These are phyloP conservation scores for Mormyrops attenuatus DNA, from an alignment of 2,797 vertebrate genomes.

Conservation along the genomic window DNA sequence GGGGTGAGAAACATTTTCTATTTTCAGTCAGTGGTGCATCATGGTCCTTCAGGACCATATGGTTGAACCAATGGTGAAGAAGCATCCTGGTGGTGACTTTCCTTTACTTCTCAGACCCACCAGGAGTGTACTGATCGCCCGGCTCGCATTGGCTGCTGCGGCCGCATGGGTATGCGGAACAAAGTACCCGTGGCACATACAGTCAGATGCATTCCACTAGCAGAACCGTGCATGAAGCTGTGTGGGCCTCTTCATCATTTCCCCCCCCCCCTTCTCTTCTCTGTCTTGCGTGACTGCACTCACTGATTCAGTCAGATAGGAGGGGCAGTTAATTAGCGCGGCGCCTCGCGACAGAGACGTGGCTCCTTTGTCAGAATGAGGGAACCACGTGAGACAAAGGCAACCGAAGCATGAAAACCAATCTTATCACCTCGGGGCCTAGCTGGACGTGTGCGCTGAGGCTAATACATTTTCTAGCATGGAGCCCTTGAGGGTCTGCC, in stretches of 20 bases:
- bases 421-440: neutral
- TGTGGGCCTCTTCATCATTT: neutral
- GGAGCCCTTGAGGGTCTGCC: neutral
- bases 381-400: neutral
- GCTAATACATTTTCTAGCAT: neutral
- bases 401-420: neutral
- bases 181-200: neutral
- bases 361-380: neutral
- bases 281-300: neutral
- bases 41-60: neutral
- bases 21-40: neutral
- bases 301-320: neutral
- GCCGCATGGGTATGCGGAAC: neutral
- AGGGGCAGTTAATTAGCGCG: neutral
- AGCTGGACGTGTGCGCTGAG: neutral
- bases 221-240: neutral
- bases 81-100: neutral
- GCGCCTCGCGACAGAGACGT: neutral
- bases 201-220: neutral
- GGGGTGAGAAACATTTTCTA: neutral
- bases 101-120: neutral
- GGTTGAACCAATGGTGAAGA: neutral
- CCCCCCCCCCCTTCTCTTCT: neutral
- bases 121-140: neutral
- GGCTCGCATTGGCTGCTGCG: neutral